Evolutionary conservation across 2,888 invertebrate genomes (phyloP), one percentile per base, ranked within the genome.

Genomic region (Trachelus troglodyta): DNA sequence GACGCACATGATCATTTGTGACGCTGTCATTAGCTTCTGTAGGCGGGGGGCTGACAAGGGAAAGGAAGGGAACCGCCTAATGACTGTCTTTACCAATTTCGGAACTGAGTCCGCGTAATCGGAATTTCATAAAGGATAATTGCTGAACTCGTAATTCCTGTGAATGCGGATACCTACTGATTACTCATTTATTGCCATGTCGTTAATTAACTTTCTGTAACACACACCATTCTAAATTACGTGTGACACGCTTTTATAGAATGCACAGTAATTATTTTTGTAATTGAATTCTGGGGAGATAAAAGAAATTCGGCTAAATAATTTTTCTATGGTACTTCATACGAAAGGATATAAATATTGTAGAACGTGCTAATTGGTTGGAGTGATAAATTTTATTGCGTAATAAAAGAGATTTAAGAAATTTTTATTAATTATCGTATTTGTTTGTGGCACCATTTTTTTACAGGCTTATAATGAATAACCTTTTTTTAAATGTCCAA

Each of bases 21-120:
- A 86, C 87, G 86, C 82, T 84, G 83, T 81, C 81, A 82, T 84
- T 83, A 79, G 77, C 74, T 73, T 79, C 77, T 69, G 78, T 71
- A 68, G 73, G 34, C n/a, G 30, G 34, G 71, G 77, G 40, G 6
- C 40, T 56, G 40, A 23, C 15, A 23, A 23, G 40, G 40, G 40
- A 56, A 56, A 56, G 40, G 40, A 56, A 23, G 23, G 23, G 2
- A 30, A 71, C 33, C 31, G 71, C 33, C 71, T 71, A 71, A 71
- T 71, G 15, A 71, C 71, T 71, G 71, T 71, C 31, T 33, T 71
- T 33, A 33, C 31, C 71, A 33, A 71, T 71, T 71, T 33, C 31
- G 31, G 12, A 71, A 71, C 15, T 56, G 4, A 23, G 40, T 56
- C 40, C 40, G 40, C 15, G 40, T 56, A 56, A 56, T 56, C 40